These are phyloP conservation scores for Cheilosia scutellata DNA, from an alignment of 2,888 invertebrate species.

Conservation along the genomic window DNA sequence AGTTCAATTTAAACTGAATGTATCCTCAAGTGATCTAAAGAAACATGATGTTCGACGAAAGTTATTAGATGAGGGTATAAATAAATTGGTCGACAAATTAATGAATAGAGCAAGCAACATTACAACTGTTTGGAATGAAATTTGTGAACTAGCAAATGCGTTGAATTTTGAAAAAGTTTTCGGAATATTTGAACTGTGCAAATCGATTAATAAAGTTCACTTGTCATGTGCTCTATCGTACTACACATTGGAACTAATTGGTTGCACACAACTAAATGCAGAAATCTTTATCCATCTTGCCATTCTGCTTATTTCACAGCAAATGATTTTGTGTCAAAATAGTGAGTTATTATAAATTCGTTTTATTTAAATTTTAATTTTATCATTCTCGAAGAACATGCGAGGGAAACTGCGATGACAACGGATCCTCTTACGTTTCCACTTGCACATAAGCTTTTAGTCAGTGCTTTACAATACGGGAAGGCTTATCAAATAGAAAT, in stretches of 20 bases:
- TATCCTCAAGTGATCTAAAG: conserved; percentile 77
- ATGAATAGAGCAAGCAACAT: conserved; percentile 77
- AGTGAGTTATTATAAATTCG: conserved; percentile 54
- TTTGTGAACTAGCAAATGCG: conserved; percentile 79
- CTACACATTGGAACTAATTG: conserved; percentile 79
- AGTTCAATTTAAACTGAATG: conserved; percentile 78
- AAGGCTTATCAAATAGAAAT: conserved; percentile 79
- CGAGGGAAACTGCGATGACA: conserved; percentile 66
- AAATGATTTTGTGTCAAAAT: conserved; percentile 77
- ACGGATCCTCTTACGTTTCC: conserved; percentile 81
- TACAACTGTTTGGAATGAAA: conserved; percentile 79
- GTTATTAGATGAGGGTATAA: conserved; percentile 79
- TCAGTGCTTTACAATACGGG: conserved; percentile 78
- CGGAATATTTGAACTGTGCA: conserved; percentile 79
- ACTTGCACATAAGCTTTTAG: conserved; percentile 80
- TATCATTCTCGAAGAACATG: conserved; percentile 21
- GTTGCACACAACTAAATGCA: conserved; percentile 78
- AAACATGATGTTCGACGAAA: conserved; percentile 76
- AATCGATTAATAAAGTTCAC: conserved; percentile 80
- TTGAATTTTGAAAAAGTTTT: conserved; percentile 79
- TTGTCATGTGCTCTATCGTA: conserved; percentile 81
- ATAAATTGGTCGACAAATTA: conserved; percentile 77
- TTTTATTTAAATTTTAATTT: conserved; percentile 7
- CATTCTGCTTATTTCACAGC: conserved; percentile 81
- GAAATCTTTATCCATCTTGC: conserved; percentile 80